Base-by-base conservation (phyloP, 1,140 invertebrate genomes). In the Chrysoperla carnea region DNA sequence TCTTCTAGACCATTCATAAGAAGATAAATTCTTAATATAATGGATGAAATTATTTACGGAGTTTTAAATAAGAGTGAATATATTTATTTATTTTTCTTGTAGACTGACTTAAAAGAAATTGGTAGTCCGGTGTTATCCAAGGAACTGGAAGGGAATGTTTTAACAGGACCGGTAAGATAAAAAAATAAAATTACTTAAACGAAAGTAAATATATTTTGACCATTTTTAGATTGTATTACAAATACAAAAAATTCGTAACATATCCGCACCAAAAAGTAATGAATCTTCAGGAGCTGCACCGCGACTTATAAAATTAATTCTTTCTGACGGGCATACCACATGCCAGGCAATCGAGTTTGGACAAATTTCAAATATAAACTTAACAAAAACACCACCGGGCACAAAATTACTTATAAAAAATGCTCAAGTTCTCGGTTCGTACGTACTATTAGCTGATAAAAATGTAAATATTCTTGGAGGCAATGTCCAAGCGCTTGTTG, bases 221-320 rank as follows among this genome's bases (percentile, higher is more conserved):
- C 61, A 75, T 43, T 77, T 78, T 8, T 72, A 80, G 42, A 69
- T 87, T 44, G 76, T 92, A 8, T 62, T 91, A 14, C 89, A 94
- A 72, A 77, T 94, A 51, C 80, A 84, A 59, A 85, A 89, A 59
- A 69, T 90, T 36, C 69, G 84, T 11, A 92, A 92, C 67, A 73
- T 89, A 35, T 73, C 84, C 31, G 85, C 85, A 13, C 87, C 89
- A n/a, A 91, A 91, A 64, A 76, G 75, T 31, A 86, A 89, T 63
- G 85, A 91, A 56, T 83, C 88, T 49, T 88, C 84, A 11, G 73
- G 75, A 48, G 67, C 69, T 40, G 82, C 83, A 36, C 85, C 87
- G 1, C 68, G 84, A 8, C 76, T 92, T 68, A 63, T 92, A 39
- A 87, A 85, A 56, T 50, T 92, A 12, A 78, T 76, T 1, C 57